A percentile compares a stretch with the other conserved stretches of the same genome.
Evolutionary conservation across 2,797 vertebrate species (phyloP).

Genomic region (Myotis daubentonii): DNA sequence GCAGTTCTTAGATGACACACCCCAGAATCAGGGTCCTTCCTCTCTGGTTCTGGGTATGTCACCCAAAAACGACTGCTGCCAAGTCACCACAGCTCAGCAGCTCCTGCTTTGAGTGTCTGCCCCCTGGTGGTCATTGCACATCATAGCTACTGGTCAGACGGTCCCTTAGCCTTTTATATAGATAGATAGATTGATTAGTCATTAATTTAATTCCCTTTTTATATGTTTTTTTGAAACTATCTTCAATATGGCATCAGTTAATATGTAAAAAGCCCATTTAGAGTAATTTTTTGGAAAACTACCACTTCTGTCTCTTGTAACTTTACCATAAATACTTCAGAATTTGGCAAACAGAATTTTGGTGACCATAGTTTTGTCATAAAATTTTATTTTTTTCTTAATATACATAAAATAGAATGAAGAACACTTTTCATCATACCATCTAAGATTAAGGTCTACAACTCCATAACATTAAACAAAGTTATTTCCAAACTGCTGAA

Average conservation of each 20-base stretch:
- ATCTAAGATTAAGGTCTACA: neutral
- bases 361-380: neutral
- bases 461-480: neutral
- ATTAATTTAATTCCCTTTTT: neutral
- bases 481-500: neutral
- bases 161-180: no score
- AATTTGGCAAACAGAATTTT: conserved; percentile 35
- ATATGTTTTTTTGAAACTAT: neutral
- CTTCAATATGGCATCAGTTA: neutral
- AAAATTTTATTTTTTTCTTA: neutral
- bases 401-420: neutral
- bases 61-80: no score
- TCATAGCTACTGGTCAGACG: no score
- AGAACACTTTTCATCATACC: neutral
- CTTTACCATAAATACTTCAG: conserved; percentile 41
- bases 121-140: no score
- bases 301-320: neutral
- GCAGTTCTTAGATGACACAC: no score
- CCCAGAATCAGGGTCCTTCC: no score
- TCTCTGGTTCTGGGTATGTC: no score
- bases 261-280: neutral
- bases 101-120: no score
- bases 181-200: neutral
- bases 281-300: conserved; percentile 50
- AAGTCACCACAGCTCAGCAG: no score